phyloP scores from a whole-genome alignment of 2,797 vertebrate species.

The Sebastes goodei region DNA sequence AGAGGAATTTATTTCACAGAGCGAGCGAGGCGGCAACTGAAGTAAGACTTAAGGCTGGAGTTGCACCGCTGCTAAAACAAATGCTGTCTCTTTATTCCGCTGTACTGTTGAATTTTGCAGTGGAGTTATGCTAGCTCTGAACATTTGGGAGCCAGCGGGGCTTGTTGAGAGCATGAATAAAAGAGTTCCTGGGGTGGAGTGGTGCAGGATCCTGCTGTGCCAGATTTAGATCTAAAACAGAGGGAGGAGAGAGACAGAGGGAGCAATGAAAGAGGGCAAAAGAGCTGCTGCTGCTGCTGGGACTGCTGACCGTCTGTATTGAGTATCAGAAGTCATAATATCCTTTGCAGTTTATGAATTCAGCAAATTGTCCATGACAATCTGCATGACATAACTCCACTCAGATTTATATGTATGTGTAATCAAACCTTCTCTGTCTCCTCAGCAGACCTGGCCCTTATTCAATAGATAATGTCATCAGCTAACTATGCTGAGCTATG shows the following conservation, averaged over 20 bases:
- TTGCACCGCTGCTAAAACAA: slow-evolving; percentile 65
- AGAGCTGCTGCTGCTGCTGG: slow-evolving; percentile 17
- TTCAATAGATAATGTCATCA: slow-evolving; percentile 21
- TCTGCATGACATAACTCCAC: slow-evolving; percentile 5
- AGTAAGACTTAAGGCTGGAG: slow-evolving; percentile 46
- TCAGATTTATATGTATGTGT: slow-evolving; percentile 9
- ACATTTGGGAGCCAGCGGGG: slow-evolving; percentile 68
- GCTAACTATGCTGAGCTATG: background rate
- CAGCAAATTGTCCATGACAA: slow-evolving; percentile 7
- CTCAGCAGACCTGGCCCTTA: background rate
- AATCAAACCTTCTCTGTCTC: background rate
- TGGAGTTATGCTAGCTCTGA: slow-evolving; percentile 63
- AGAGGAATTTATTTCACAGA: slow-evolving; percentile 31
- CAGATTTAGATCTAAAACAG: slow-evolving; percentile 69
- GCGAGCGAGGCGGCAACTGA: slow-evolving; percentile 20
- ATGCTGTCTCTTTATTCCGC: slow-evolving; percentile 73
- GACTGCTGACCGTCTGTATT: slow-evolving; percentile 45
- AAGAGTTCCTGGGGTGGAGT: slow-evolving; percentile 66
- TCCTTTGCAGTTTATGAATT: slow-evolving; percentile 5
- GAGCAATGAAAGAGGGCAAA: slow-evolving; percentile 31
- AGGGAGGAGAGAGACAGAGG: slow-evolving; percentile 25
- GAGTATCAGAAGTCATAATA: slow-evolving; percentile 37
- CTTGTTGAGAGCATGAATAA: slow-evolving; percentile 73
- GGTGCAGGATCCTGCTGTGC: slow-evolving; percentile 66
- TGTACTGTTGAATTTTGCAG: slow-evolving; percentile 78